A percentile compares a stretch with the other conserved stretches of the same genome.
phyloP scores from a whole-genome alignment of 2,888 invertebrate species.

The Ichneumoninae sp. region DNA sequence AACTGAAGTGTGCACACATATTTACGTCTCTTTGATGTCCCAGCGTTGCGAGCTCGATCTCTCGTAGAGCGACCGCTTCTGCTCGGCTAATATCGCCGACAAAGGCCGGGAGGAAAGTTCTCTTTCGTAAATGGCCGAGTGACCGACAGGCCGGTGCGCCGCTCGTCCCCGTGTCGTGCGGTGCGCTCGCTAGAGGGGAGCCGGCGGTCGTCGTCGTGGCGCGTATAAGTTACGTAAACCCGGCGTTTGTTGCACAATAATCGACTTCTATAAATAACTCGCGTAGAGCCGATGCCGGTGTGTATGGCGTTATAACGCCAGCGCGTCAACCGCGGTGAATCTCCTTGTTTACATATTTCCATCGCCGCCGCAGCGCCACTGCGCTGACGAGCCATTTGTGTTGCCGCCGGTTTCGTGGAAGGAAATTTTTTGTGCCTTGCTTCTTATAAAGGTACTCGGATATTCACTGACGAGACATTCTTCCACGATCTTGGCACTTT shows the following conservation, averaged over 20 bases:
- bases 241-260: conserved; percentile 83
- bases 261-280: conserved; percentile 82
- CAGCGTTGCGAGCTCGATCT: conserved; percentile 24
- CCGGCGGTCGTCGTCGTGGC: conserved; percentile 22
- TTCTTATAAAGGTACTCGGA: too few species aligned
- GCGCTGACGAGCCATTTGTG: conserved; percentile 11
- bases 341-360: conserved; percentile 73
- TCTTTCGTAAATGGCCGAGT: conserved; percentile 69
- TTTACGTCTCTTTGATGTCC: neutral
- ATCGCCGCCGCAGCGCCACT: conserved; percentile 37
- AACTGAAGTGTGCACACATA: neutral
- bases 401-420: neutral
- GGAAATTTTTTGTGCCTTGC: neutral
- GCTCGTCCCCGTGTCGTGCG: conserved; percentile 48
- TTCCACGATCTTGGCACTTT: too few species aligned
- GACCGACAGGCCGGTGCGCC: conserved; percentile 70
- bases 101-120: conserved; percentile 52
- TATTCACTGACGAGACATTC: too few species aligned
- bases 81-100: conserved; percentile 37
- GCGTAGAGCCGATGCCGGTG: conserved; percentile 71
- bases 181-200: neutral
- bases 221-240: conserved; percentile 79
- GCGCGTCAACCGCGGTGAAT: conserved; percentile 35
- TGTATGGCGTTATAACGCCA: conserved; percentile 46
- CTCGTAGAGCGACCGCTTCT: conserved; percentile 15